A percentile compares a stretch with the other conserved stretches of the same genome.
phyloP scores from a whole-genome alignment of 1,140 invertebrate genomes.

The Megalopta genalis region DNA sequence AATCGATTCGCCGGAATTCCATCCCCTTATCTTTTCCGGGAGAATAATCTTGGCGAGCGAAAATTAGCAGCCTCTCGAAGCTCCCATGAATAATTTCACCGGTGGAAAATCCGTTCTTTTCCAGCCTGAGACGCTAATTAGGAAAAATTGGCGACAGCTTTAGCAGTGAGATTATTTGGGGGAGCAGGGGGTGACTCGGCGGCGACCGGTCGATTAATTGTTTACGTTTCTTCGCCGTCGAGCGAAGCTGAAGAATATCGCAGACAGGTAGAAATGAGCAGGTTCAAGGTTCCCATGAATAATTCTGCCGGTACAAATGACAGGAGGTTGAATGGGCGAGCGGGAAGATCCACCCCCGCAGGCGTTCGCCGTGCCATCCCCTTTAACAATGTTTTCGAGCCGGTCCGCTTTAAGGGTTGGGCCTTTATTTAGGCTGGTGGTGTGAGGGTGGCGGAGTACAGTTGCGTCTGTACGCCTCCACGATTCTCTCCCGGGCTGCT shows the following conservation, averaged over 20 bases:
- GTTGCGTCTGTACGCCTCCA: constrained; percentile 56
- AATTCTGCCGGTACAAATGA: not conserved
- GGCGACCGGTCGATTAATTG: not conserved
- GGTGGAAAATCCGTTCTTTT: not conserved
- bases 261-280: not conserved
- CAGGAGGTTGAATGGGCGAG: not conserved
- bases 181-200: too few species aligned
- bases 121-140: constrained; percentile 37
- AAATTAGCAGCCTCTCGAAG: too few species aligned
- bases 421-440: constrained; percentile 77
- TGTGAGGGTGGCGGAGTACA: constrained; percentile 52
- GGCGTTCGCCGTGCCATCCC: constrained; percentile 66
- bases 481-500: constrained; percentile 56
- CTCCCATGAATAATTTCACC: not conserved
- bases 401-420: constrained; percentile 77
- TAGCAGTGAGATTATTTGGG: not conserved
- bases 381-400: constrained; percentile 79
- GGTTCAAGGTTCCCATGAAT: not conserved
- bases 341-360: constrained; percentile 29
- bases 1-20: too few species aligned
- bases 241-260: not conserved
- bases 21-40: too few species aligned
- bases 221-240: not conserved
- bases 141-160: too few species aligned
- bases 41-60: too few species aligned